Evolutionary conservation across 2,797 vertebrate species (phyloP).

Genomic region (Acipenser oxyrinchus): DNA sequence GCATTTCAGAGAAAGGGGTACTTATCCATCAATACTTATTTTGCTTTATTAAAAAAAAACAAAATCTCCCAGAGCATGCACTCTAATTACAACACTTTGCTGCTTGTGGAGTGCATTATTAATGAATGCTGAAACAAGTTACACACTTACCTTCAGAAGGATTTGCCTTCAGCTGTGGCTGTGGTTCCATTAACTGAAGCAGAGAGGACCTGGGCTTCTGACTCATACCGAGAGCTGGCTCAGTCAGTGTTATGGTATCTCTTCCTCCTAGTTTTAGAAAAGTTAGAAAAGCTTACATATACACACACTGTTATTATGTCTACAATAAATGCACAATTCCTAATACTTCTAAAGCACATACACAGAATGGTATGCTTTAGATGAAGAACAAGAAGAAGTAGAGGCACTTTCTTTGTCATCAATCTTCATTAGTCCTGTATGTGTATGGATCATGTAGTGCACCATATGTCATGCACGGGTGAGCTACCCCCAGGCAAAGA

Average conservation of each 20-base stretch:
- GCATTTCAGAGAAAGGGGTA: slow-evolving; percentile 60
- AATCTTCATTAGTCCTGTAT: slow-evolving; percentile 69
- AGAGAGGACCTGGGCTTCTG: slow-evolving; percentile 58
- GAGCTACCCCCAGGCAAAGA: slow-evolving; percentile 11
- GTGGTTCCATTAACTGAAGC: slow-evolving; percentile 35
- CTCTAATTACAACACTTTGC: slow-evolving; percentile 47
- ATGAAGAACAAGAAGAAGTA: background rate
- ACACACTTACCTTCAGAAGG: slow-evolving; percentile 62
- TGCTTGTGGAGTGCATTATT: slow-evolving; percentile 32
- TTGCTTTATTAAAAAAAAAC: slow-evolving; percentile 34
- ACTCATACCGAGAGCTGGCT: slow-evolving; percentile 46
- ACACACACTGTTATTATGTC: slow-evolving; percentile 6
- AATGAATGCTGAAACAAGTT: slow-evolving; percentile 33
- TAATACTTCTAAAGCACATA: no score
- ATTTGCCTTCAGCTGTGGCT: slow-evolving; percentile 34
- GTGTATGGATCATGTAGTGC: slow-evolving; percentile 58
- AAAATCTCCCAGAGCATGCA: slow-evolving; percentile 31
- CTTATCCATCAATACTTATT: slow-evolving; percentile 50
- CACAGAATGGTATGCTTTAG: no score
- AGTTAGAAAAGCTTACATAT: slow-evolving; percentile 20
- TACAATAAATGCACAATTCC: no score
- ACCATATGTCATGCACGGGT: slow-evolving; percentile 60
- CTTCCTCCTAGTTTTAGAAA: slow-evolving; percentile 60
- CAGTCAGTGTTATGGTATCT: slow-evolving; percentile 60
- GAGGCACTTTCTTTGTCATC: slow-evolving; percentile 46